Evolutionary conservation across 2,888 invertebrate genomes (phyloP), one percentile per base, ranked within the genome.

Genomic region (Drosophila anomelani): DNA sequence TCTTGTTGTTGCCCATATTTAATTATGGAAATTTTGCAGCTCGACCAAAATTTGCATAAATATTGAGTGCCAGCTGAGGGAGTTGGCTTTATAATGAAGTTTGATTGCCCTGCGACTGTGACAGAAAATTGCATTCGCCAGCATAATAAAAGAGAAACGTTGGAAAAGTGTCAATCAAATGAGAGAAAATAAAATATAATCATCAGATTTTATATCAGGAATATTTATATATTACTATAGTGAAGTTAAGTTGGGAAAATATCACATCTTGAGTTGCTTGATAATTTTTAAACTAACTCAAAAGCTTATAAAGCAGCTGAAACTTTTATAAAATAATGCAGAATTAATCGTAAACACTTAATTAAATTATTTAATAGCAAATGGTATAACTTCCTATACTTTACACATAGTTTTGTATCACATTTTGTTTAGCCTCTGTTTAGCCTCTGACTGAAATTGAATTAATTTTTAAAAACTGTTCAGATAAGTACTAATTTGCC

Each of bases 11-110:
- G 34, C 66, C 58, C 43, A 38, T 61, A 87, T 87, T 87, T 85
- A 83, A 89, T 87, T 87, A 85, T 85, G 78, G 71, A 88, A 85
- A 86, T 88, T 75, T 77, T 71, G 72, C 55, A 70, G 73, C 72
- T 81, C 60, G 12, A 29, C 41, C 46, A 46, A 55, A 81, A 89
- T 89, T 88, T 79, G 67, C 80, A 89, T 89, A 78, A 84, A 79
- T 75, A 84, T 87, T 85, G 75, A 60, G 72, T 75, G 70, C 20
- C 64, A 17, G 39, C 62, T 68, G 49, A 60, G 63, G 69, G 76
- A 84, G 68, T 72, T 70, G 46, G 36, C 46, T 43, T 72, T 44
- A 53, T 70, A 70, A 70, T 70, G 71, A 59, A 68, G 47, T 68
- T 56, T 39, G 56, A 67, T 69, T 69, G 70, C 68, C 39, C 70